A percentile compares a stretch with the other conserved stretches of the same genome.
Conservation (phyloP, 2,797 vertebrate species). For the Molossus alvarezi region DNA sequence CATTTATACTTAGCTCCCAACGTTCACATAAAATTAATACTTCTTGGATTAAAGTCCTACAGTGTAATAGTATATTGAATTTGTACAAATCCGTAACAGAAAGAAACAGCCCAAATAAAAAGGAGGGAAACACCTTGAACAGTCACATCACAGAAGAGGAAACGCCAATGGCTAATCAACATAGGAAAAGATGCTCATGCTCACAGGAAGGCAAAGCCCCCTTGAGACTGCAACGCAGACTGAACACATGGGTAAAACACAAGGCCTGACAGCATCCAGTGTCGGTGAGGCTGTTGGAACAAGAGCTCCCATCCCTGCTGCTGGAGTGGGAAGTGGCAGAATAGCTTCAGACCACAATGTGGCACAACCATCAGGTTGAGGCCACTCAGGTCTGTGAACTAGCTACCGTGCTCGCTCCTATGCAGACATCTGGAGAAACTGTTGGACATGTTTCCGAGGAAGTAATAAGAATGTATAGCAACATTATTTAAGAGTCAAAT, state of each 20-base stretch:
- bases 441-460: background rate
- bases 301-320: background rate
- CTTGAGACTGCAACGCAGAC: background rate
- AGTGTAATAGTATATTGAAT: slow-evolving; percentile 18
- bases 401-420: background rate
- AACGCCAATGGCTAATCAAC: background rate
- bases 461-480: background rate
- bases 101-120: background rate
- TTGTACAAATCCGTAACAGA: background rate
- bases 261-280: background rate
- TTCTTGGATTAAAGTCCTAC: background rate
- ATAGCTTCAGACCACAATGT: background rate
- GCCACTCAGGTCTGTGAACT: background rate
- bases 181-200: background rate
- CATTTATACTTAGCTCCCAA: slow-evolving; percentile 23
- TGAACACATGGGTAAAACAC: background rate
- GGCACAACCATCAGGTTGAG: background rate
- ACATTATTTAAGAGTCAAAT: background rate
- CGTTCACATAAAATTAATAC: slow-evolving; percentile 51
- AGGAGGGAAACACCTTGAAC: background rate
- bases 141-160: background rate
- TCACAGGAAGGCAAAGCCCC: background rate
- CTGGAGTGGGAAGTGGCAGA: background rate
- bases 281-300: background rate
- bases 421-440: background rate